Evolutionary conservation across 2,113 vertebrate genomes (phyloP), one percentile per base, ranked within the genome.

Genomic region (Bambusicola thoracicus): DNA sequence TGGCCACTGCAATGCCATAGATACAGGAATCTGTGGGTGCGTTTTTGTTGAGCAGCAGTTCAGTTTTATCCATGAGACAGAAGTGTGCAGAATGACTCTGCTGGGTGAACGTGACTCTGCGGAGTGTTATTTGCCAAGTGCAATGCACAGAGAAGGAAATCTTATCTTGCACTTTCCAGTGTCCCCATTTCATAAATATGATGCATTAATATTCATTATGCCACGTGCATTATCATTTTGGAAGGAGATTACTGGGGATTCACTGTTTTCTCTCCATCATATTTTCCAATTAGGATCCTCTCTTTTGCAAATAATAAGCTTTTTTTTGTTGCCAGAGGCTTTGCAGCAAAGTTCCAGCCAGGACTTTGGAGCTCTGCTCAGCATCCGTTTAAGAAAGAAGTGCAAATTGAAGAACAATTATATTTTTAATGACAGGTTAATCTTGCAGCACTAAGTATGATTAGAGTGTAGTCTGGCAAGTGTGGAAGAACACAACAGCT

Each of bases 231-330:
- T 97, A 96, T 96, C 94, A 90, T 96, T 96, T 97, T 92, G 95
- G 94, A 97, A 96, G 93, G 95, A 94, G 95, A 96, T 97, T 97
- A 97, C 94, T 81, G 51, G 70, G 95, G 95, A 97, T 96, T 97
- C 94, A 41, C 96, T 96, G 58, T 96, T 97, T 97, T 98, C 94
- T 93, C 88, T 93, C 96, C 92, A 81, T 96, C 95, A 78, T 97
- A 91, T 94, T 97, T 97, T 98, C 97, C 97, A 97, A 96, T 98
- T 97, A 98, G 93, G 79, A 97, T 93, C 90, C 76, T 89, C 87
- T 97, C 93, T 96, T 97, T 94, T 95, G 94, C 97, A 97, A 97
- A 97, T 97, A 96, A 97, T 96, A 96, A 96, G 93, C 93, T 97
- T 87, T 88, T 88, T 49, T 93, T 86, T 82, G 43, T 96, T 96